Percentiles rank a stretch among this genome's conserved stretches.
Conservation (phyloP, 1,140 invertebrate species). For the Neodiprion pinetum region DNA sequence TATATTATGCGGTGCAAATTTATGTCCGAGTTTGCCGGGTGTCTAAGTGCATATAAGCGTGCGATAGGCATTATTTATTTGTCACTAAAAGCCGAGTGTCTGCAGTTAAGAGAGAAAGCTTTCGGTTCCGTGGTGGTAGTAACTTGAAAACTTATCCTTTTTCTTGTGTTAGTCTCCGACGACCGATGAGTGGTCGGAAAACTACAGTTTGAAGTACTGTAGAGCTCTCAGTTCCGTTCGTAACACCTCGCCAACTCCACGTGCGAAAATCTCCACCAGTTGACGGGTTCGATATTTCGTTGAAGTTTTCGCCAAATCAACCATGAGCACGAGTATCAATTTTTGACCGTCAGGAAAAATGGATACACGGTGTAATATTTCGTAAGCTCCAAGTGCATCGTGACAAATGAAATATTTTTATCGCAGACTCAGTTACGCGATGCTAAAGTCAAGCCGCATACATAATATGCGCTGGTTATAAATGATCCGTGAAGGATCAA, state of each 20-base stretch:
- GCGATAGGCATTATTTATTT: background rate
- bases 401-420: background rate
- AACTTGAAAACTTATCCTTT: too few relatives aligned
- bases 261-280: too few relatives aligned
- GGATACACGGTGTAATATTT: too few relatives aligned
- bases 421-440: background rate
- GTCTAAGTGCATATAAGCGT: background rate
- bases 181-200: background rate
- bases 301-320: too few relatives aligned
- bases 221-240: too few relatives aligned
- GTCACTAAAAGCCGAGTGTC: background rate
- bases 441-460: background rate
- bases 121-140: too few relatives aligned
- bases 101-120: background rate
- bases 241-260: background rate
- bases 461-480: background rate
- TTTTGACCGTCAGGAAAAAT: too few relatives aligned
- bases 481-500: background rate
- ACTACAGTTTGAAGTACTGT: too few relatives aligned
- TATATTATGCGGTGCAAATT: background rate
- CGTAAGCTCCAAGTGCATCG: too few relatives aligned
- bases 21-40: background rate
- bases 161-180: background rate
- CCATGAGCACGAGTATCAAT: too few relatives aligned
- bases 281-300: too few relatives aligned